Evolutionary conservation across 2,113 vertebrate genomes (phyloP), one percentile per base, ranked within the genome.

Genomic region (Centrocercus urophasianus): DNA sequence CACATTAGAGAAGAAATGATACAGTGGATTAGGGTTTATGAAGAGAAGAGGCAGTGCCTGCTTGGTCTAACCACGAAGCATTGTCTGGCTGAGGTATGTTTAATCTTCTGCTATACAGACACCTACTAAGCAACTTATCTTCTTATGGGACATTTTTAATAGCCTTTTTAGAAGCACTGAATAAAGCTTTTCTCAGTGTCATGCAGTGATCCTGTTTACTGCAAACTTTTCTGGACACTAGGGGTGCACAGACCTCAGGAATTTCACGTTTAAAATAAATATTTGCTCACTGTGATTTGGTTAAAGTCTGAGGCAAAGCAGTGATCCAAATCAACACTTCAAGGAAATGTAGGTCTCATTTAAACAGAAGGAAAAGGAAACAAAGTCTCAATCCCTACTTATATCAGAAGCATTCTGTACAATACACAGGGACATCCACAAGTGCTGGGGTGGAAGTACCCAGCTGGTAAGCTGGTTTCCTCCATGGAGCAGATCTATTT

Each of bases 71-170:
- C 89, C 86, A 61, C 85, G 70, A 93, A 92, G 84, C 82, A 59
- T 45, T 91, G 72, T 85, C 87, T 92, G 88, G 74, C 87, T 91
- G 45, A 70, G 61, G 61, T 86, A 74, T 73, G 72, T 88, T 96
- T 95, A 89, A 95, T 91, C 79, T 85, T 95, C 88, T 91, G 63
- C 78, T 89, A 70, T 36, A 87, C 43, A 83, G 94, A 78, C 81
- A 95, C 92, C 84, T 96, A 93, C 80, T 95, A 34, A 90, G 61
- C 60, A 96, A 95, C 95, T 96, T 95, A 93, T 63, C 86, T 83
- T 95, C 95, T 93, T 88, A 43, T 16, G 61, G 75, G 92, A 91
- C 94, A 82, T 91, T 96, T 92, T 96, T 96, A 92, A 94, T 91
- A 89, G 89, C 77, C 47, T 94, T 95, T 96, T 93, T 77, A 76